A percentile compares a stretch with the other conserved stretches of the same genome.
phyloP scores from a whole-genome alignment of 2,113 vertebrate species.

The Okapia johnstoni region DNA sequence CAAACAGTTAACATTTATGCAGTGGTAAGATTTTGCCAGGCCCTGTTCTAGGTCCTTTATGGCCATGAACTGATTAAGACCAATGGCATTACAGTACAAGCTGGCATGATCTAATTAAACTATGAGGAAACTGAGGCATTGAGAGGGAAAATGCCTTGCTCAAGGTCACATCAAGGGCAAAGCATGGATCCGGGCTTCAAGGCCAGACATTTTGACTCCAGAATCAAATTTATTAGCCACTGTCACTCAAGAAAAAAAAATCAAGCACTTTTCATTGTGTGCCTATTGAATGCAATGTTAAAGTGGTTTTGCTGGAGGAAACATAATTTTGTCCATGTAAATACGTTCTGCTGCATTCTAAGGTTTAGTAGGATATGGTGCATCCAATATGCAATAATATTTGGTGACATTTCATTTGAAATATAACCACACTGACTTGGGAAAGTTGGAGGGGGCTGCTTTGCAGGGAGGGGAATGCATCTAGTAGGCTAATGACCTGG shows the following conservation, averaged over 20 bases:
- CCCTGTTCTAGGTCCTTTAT: rapidly evolving
- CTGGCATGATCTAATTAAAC: rapidly evolving
- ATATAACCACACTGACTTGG: background rate
- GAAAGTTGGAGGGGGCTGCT: rapidly evolving
- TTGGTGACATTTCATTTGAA: background rate
- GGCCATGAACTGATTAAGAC: rapidly evolving
- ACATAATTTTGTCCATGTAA: background rate
- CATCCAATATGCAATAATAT: background rate
- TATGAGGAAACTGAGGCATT: slow-evolving; percentile 19
- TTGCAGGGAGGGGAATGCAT: rapidly evolving
- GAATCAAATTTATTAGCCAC: slow-evolving; percentile 26
- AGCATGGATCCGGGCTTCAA: background rate
- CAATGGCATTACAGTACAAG: rapidly evolving
- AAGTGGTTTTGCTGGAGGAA: background rate
- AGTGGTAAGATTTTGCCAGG: background rate
- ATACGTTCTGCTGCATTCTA: background rate
- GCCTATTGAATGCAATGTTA: background rate
- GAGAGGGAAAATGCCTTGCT: background rate
- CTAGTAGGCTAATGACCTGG: rapidly evolving
- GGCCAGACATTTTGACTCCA: slow-evolving; percentile 40
- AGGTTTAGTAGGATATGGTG: background rate
- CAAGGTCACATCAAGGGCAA: background rate
- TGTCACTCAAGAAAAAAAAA: background rate
- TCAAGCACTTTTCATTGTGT: slow-evolving; percentile 16
- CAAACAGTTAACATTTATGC: background rate